Base-by-base conservation (phyloP, 2,888 invertebrate genomes). In the Phyto melanocephala region DNA sequence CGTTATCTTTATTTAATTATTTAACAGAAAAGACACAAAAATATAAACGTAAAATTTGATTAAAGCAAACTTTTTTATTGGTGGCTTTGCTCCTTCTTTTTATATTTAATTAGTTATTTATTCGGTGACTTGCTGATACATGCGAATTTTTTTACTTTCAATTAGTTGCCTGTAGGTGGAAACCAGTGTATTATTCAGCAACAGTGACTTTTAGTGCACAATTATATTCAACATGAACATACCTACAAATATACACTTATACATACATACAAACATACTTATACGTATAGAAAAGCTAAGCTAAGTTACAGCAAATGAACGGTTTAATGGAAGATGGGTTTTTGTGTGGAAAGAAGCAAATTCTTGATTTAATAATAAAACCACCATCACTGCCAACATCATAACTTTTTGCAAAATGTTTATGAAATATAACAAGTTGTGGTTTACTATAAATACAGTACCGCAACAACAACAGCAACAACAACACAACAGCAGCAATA, bases 381-480 rank as follows among this genome's bases (percentile, higher is more conserved):
- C 72, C 54, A 58, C 35, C 68, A 75, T 37, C 24, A 56, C 63
- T 15, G 35, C 15, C 68, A 62, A 45, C 68, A 52, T 22, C 40
- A 40, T 42, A 77, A 70, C 71, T 76, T 63, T 76, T 63, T 35
- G 40, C 71, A 81, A 77, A 45, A 33, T 71, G 52, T 67, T 70
- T 76, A 62, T 70, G 62, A 80, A 70, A 81, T 54, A 71, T 80
- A 70, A 82, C 81, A 85, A 87, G 76, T 81, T 84, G 77, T 84
- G 80, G 81, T 79, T 83, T 70, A 74, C 75, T 62, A 75, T 78
- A 80, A 60, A 35, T 68, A 67, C 24, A 22, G 47, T 5, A 22
- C n/a, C n/a, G n/a, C n/a, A n/a, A n/a, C n/a, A n/a, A n/a, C n/a
- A 77, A 63, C 45, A 67, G 71, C 24, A 77, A 45, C 0, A 2